Evolutionary conservation across 2,888 invertebrate genomes (phyloP).

Genomic region (Cryptocephalus moraei): DNA sequence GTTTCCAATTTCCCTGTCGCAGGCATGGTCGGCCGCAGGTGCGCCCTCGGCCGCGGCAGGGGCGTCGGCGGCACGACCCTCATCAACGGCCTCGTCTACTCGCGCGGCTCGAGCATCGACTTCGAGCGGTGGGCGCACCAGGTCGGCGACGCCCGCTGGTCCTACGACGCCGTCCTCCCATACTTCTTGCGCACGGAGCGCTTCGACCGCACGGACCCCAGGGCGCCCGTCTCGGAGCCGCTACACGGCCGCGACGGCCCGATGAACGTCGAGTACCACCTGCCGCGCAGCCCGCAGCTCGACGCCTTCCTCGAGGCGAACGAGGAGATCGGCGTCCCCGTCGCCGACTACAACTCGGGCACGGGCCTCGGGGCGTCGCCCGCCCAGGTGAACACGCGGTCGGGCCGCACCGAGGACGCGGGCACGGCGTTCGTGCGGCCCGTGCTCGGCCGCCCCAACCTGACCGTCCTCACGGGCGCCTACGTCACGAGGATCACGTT

Average conservation of each 20-base stretch:
- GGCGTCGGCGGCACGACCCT: constrained; percentile 42
- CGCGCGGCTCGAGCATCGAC: constrained; percentile 38
- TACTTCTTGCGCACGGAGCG: constrained; percentile 24
- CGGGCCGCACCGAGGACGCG: constrained; percentile 64
- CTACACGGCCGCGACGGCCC: constrained; percentile 7
- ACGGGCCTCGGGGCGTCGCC: constrained; percentile 49
- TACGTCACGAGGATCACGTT: constrained; percentile 52
- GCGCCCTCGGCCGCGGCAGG: constrained; percentile 38
- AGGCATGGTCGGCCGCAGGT: constrained; percentile 16
- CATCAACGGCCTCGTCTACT: constrained; percentile 43
- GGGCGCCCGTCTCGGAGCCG: constrained; percentile 1
- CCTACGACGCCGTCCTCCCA: constrained; percentile 47
- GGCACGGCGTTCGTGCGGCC: constrained; percentile 67
- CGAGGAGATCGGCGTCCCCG: constrained; percentile 45
- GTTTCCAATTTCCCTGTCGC: background rate
- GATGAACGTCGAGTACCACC: constrained; percentile 8
- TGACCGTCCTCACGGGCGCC: constrained; percentile 58
- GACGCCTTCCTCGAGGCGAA: constrained; percentile 52
- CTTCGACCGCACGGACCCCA: constrained; percentile 3
- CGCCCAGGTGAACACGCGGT: constrained; percentile 55
- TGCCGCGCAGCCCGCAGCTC: constrained; percentile 8
- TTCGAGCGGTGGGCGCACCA: constrained; percentile 39
- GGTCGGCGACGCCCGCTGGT: constrained; percentile 34
- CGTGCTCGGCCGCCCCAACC: constrained; percentile 49
- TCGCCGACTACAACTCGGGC: constrained; percentile 14